Conservation (phyloP, 2,888 invertebrate genomes). For the Heteromurus nitidus region DNA sequence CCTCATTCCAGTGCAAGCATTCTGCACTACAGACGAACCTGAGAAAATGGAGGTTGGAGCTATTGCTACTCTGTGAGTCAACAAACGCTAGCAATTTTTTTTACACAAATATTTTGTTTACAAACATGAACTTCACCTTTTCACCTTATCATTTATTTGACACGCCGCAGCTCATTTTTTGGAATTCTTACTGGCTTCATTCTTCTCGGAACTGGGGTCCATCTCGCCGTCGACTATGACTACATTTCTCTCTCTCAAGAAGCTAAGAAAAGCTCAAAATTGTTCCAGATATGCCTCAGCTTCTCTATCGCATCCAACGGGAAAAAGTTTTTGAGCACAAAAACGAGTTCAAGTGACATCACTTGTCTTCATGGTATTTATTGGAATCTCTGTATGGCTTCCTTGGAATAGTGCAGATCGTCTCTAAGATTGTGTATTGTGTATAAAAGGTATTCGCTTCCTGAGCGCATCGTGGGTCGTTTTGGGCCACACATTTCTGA, state of each 20-base stretch:
- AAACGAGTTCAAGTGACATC: conserved; percentile 74
- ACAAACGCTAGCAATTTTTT: too few relatives aligned
- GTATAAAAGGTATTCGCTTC: conserved; percentile 77
- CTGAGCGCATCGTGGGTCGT: conserved; percentile 80
- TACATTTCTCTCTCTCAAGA: conserved; percentile 9
- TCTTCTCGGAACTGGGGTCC: conserved; percentile 38
- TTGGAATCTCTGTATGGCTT: too few relatives aligned
- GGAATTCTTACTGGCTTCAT: background rate
- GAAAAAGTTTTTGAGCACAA: conserved; percentile 76
- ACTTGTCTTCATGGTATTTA: conserved; percentile 78
- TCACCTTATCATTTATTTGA: too few relatives aligned
- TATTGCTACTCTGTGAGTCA: conserved; percentile 60
- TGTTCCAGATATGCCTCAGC: conserved; percentile 72
- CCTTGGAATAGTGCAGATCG: too few relatives aligned
- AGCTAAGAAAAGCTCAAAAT: too few relatives aligned
- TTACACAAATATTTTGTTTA: too few relatives aligned
- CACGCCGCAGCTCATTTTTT: background rate
- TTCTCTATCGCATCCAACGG: conserved; percentile 78
- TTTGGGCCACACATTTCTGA: conserved; percentile 76
- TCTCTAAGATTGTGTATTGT: too few relatives aligned
- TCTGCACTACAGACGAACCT: conserved; percentile 26
- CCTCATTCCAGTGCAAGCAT: background rate
- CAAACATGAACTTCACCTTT: too few relatives aligned
- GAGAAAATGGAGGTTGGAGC: conserved; percentile 37
- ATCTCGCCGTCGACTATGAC: conserved; percentile 11